Base-by-base conservation (phyloP, 2,888 invertebrate species). In the Acanthococcus lagerstroemiae region DNA sequence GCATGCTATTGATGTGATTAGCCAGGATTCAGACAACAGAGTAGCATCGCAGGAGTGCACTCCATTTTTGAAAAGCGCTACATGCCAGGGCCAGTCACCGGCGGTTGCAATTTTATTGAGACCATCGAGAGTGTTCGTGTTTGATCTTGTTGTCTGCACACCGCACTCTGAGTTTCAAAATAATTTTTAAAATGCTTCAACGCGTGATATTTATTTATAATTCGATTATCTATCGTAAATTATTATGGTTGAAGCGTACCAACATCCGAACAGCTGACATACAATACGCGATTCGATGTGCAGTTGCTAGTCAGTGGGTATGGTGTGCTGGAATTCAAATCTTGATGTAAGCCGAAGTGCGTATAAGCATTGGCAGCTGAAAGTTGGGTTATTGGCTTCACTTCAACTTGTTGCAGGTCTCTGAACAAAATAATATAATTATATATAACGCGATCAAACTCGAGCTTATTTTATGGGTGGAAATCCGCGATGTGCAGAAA, bases 31-130 rank as follows among this genome's bases (percentile, higher is more conserved):
- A 27, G 89, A 86, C 52, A 92, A 81, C 45, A 94, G 80, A 1
- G 90, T 88, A 1, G 88, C 92, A 75, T 94, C 93, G 74, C 93
- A 94, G 5, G 90, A 87, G 74, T 93, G 92, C 46, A 87, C 84
- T 70, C 90, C 87, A 73, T 90, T 85, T 72, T 90, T 85, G 73
- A 88, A 83, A 2, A 94, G 79, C 1, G 88, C 86, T 19, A 86
- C 88, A 74, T 90, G 86, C 92, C 93, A 93, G n/a, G 93, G 93
- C 92, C 92, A 91, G 75, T 91, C 90, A 2, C 90, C 91, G 0
- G 88, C 86, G 3, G 80, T 80, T 1, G 90, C 83, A 77, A 88
- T 85, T 72, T 88, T 87, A 44, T 83, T 80, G 68, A 90, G 77
- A 1, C 81, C 81, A 15, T 73, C 73, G 37, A 74, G 69, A 3